These are phyloP conservation scores for Mixornis gularis DNA, from an alignment of 2,113 vertebrate species.

Conservation along the genomic window DNA sequence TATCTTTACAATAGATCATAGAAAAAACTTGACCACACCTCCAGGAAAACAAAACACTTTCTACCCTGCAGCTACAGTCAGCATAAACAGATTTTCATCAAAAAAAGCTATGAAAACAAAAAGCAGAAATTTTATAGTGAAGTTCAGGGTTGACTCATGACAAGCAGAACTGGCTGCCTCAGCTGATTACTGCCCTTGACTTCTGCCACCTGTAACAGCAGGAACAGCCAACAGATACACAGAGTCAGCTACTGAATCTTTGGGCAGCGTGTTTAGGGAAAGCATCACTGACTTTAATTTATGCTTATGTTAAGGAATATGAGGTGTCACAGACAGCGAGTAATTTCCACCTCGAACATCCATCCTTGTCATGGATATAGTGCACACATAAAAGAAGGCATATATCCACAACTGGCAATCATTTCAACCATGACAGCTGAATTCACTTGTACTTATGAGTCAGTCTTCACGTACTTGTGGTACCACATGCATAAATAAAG, in stretches of 20 bases:
- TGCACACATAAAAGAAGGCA: fast-evolving
- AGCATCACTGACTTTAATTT: neutral
- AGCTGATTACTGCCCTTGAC: neutral
- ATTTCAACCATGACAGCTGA: neutral
- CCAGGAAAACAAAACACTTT: neutral
- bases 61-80: neutral
- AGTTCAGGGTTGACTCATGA: neutral
- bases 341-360: neutral
- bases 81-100: neutral
- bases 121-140: neutral
- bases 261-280: fast-evolving
- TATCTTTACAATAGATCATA: neutral
- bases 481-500: neutral
- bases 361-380: neutral
- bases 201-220: neutral
- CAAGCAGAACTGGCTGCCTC: neutral
- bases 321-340: neutral
- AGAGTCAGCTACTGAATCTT: neutral
- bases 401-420: neutral
- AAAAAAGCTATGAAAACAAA: neutral
- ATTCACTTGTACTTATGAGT: constrained; percentile 5
- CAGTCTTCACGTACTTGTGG: neutral
- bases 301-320: neutral
- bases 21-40: neutral
- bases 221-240: fast-evolving